Evolutionary conservation across 2,888 invertebrate species (phyloP).

Genomic region (Baronia brevicornis): DNA sequence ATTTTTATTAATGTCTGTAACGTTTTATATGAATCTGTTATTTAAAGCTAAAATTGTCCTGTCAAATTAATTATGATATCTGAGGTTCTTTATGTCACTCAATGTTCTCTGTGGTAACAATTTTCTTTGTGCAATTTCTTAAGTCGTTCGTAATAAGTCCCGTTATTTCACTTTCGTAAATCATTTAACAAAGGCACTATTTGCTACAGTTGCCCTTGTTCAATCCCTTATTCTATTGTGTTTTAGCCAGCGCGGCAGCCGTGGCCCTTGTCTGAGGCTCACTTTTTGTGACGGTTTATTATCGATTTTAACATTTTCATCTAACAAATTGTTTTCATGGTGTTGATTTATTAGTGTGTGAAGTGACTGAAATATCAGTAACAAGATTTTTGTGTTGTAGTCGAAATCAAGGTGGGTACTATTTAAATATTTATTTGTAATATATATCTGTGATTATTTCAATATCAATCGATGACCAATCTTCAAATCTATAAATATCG

Average conservation of each 20-base stretch:
- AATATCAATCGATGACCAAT: slow-evolving; percentile 4
- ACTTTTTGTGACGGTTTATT: slow-evolving; percentile 50
- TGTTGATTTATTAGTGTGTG: slow-evolving; percentile 61
- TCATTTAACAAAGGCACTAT: slow-evolving; percentile 61
- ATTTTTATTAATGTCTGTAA: too few species aligned
- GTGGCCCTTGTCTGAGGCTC: slow-evolving; percentile 43
- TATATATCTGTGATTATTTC: slow-evolving; percentile 2
- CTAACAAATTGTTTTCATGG: slow-evolving; percentile 56
- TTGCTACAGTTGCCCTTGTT: slow-evolving; percentile 43
- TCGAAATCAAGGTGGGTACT: slow-evolving; percentile 58
- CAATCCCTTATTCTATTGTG: slow-evolving; percentile 33
- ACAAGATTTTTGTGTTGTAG: slow-evolving; percentile 61
- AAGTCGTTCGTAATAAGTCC: slow-evolving; percentile 62
- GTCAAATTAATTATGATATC: too few species aligned
- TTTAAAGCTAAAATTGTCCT: too few species aligned
- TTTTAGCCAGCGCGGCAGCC: slow-evolving; percentile 30
- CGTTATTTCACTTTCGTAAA: slow-evolving; percentile 70
- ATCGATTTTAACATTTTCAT: slow-evolving; percentile 64
- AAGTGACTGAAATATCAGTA: slow-evolving; percentile 46
- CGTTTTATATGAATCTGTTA: too few species aligned
- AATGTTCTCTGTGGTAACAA: too few species aligned
- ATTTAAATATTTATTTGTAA: slow-evolving; percentile 17
- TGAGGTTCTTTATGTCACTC: too few species aligned
- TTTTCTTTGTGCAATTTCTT: too few species aligned
- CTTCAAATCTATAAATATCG: slow-evolving; percentile 10